Conservation (phyloP, 1,140 invertebrate species). For the Rhagoletis zephyria region DNA sequence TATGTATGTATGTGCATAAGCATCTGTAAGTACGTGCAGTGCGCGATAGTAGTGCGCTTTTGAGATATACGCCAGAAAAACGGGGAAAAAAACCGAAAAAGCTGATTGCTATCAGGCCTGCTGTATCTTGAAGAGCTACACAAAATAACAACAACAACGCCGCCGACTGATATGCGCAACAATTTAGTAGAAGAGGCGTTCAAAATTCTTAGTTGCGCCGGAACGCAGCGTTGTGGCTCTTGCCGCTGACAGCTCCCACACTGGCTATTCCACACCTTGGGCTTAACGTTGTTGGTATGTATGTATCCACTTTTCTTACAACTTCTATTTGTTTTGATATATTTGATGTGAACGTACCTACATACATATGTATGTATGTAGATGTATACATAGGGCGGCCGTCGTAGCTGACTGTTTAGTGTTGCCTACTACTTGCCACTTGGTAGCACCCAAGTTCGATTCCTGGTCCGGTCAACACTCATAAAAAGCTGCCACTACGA, state of each 20-base stretch:
- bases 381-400: too few relatives aligned
- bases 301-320: background rate
- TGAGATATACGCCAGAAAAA: background rate
- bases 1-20: background rate
- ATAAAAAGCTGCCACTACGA: too few relatives aligned
- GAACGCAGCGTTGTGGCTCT: background rate
- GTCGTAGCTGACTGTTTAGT: too few relatives aligned
- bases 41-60: background rate
- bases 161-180: background rate
- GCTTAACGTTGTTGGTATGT: background rate
- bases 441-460: too few relatives aligned
- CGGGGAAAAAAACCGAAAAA: background rate
- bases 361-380: too few relatives aligned
- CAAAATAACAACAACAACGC: background rate
- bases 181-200: background rate
- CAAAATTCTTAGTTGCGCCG: background rate
- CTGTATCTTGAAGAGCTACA: slow-evolving; percentile 1
- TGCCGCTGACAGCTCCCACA: background rate
- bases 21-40: slow-evolving; percentile 7
- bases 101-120: slow-evolving; percentile 11
- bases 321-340: background rate
- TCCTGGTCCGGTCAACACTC: too few relatives aligned
- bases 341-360: background rate
- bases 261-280: background rate
- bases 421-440: too few relatives aligned